Conservation (phyloP, 2,888 invertebrate genomes). For the Carcina quercana region DNA sequence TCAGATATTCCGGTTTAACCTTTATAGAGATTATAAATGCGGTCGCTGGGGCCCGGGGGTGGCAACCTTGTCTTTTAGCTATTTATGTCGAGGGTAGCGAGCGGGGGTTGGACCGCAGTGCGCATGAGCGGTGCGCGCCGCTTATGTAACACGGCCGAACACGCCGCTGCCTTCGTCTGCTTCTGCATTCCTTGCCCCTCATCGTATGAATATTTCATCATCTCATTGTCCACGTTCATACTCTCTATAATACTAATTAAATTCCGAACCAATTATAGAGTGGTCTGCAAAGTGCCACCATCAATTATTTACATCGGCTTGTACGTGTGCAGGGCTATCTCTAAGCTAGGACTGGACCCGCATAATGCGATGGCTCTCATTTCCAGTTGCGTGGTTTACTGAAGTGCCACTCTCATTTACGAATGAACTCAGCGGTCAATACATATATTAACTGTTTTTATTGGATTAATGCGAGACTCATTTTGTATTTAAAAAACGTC, state of each 20-base stretch:
- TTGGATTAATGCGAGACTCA: too few species aligned
- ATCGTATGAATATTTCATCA: conserved; percentile 42
- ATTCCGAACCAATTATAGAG: conserved; percentile 17
- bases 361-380: conserved; percentile 27
- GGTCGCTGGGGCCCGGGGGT: conserved; percentile 61
- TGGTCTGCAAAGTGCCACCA: conserved; percentile 11
- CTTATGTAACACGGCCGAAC: conserved; percentile 59
- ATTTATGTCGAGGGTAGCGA: conserved; percentile 67
- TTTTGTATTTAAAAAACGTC: too few species aligned
- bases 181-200: conserved; percentile 28
- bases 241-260: conserved; percentile 27
- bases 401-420: background rate
- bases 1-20: conserved; percentile 68
- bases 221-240: conserved; percentile 25
- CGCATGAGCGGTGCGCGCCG: conserved; percentile 55
- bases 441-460: too few species aligned
- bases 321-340: conserved; percentile 17
- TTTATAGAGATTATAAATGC: conserved; percentile 70
- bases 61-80: conserved; percentile 73
- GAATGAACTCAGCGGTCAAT: too few species aligned
- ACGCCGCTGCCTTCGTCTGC: conserved; percentile 31
- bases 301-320: conserved; percentile 15
- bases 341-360: conserved; percentile 16
- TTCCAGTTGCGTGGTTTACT: conserved; percentile 14
- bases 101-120: conserved; percentile 47